These are phyloP conservation scores for Chionoecetes opilio DNA, from an alignment of 1,140 invertebrate species.

Conservation along the genomic window DNA sequence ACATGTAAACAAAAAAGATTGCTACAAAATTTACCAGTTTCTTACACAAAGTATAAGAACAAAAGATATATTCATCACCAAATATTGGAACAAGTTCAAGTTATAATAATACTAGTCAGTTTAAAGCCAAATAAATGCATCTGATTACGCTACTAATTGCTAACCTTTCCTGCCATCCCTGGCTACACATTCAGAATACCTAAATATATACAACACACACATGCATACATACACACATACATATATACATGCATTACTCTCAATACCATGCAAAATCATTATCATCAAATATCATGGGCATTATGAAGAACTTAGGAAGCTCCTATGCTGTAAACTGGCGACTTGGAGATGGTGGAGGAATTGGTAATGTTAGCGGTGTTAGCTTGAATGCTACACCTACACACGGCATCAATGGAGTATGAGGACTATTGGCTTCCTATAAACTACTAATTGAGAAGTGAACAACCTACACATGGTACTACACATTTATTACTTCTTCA, in stretches of 20 bases:
- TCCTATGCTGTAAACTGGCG: neutral
- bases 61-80: no score
- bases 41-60: no score
- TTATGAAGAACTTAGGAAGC: neutral
- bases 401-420: constrained; percentile 29
- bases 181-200: no score
- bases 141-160: neutral
- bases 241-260: neutral
- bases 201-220: no score
- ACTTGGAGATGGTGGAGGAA: neutral
- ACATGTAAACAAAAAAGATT: no score
- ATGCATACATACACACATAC: neutral
- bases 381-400: neutral
- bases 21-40: no score
- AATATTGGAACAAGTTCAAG: no score
- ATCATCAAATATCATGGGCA: neutral
- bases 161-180: no score
- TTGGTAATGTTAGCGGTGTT: constrained; percentile 33
- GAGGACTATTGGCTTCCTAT: neutral
- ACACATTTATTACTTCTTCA: constrained; percentile 5
- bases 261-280: neutral
- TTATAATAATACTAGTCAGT: neutral
- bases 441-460: neutral
- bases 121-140: neutral
- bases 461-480: constrained; percentile 38